Evolutionary conservation across 2,113 vertebrate species (phyloP).

Genomic region (Pipra filicauda): DNA sequence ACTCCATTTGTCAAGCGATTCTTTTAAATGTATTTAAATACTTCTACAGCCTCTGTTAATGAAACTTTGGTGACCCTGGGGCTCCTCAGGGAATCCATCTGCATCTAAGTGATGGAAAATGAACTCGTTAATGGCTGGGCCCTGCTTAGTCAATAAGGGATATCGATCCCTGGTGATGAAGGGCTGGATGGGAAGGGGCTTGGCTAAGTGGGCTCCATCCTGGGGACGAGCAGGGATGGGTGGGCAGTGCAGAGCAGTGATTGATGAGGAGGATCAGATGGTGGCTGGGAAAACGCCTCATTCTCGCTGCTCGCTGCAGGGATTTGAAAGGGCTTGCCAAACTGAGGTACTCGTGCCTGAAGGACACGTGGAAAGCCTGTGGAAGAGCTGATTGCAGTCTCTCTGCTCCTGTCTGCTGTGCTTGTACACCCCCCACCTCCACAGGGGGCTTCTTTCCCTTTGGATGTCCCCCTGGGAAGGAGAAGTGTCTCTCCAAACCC

Average conservation of each 20-base stretch:
- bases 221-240: background rate
- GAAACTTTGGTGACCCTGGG: slow-evolving; percentile 38
- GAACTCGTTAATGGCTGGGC: slow-evolving; percentile 58
- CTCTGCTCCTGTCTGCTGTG: background rate
- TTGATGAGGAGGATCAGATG: background rate
- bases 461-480: background rate
- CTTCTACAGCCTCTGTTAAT: slow-evolving; percentile 41
- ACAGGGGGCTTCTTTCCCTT: background rate
- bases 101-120: slow-evolving; percentile 63
- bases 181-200: slow-evolving; percentile 33
- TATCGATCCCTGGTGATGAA: slow-evolving; percentile 57
- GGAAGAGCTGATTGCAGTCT: background rate
- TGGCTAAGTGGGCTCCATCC: slow-evolving; percentile 2
- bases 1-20: background rate
- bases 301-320: background rate
- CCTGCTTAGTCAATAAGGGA: slow-evolving; percentile 21
- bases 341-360: background rate
- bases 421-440: background rate
- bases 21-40: slow-evolving; percentile 39
- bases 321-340: background rate
- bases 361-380: background rate
- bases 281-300: background rate
- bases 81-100: slow-evolving; percentile 48
- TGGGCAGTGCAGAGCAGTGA: background rate
- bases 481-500: background rate